Evolutionary conservation across 2,113 vertebrate genomes (phyloP), one percentile per base, ranked within the genome.

Genomic region (Trematocara marginatum): DNA sequence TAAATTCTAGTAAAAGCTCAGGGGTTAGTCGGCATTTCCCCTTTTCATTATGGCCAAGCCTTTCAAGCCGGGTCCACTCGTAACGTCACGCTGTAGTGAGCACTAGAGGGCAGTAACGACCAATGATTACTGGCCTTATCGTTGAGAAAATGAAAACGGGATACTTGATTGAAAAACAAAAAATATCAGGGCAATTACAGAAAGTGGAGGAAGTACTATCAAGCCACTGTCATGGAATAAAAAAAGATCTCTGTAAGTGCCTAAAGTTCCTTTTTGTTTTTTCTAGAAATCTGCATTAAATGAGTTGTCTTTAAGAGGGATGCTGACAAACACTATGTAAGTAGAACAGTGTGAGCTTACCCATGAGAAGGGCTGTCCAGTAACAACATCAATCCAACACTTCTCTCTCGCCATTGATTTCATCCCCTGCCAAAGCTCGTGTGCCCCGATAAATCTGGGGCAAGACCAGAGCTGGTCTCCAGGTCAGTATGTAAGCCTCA

Each of bases 71-170:
- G 47, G 20, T 78, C 16, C 11, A 20, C 11, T n/a, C 13, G 2
- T 59, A 61, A 59, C 56, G 20, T 20, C 6, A 13, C 76, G 80
- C 4, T 86, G 90, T 35, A 79, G 78, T 90, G 49, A 59, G 12
- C 95, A 84, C 88, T 85, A 93, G 94, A 57, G 88, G 91, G 92
- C 93, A 83, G 87, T 78, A 89, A 31, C 12, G 51, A 57, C 20
- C 34, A 7, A 26, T 76, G 26, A 7, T 76, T 12, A 31, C 26
- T 76, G 71, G 45, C 26, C 29, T 49, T 29, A 11, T 47, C 5
- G 26, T 49, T 47, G 15, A 74, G 23, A 74, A 18, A 74, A 29
- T 10, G 1, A 49, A 74, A 74, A 29, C 6, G 15, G 13, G 42
- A 10, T 49, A 10, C 26, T 11, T 49, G 10, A 76, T 31, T 76